These are phyloP conservation scores for Rhea pennata DNA, from an alignment of 2,113 vertebrate genomes.

Conservation along the genomic window DNA sequence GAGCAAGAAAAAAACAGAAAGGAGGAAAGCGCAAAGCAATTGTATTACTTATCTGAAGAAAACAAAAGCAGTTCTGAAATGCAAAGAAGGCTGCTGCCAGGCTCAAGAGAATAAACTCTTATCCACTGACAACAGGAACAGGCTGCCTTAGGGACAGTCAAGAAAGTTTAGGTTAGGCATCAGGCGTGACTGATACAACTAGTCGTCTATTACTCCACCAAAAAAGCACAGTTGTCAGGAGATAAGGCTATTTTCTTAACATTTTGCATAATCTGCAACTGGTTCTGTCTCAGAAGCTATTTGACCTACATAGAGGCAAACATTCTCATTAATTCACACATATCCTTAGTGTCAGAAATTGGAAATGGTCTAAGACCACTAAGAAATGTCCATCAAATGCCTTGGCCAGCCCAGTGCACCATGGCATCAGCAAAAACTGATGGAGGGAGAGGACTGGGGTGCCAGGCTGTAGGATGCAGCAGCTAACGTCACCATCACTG, in stretches of 20 bases:
- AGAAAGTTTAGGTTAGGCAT: neutral
- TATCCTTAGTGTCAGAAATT: neutral
- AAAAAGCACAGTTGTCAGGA: neutral
- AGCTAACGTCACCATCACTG: neutral
- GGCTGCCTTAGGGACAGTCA: neutral
- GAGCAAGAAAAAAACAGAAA: neutral
- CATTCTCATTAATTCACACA: neutral
- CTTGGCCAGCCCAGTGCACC: neutral
- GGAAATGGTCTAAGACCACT: neutral
- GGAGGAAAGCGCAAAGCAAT: neutral
- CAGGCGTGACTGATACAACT: neutral
- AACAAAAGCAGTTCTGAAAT: neutral
- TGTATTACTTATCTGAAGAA: neutral
- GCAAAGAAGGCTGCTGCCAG: neutral
- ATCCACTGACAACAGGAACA: neutral
- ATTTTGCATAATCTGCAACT: neutral
- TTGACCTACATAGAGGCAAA: neutral
- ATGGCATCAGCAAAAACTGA: neutral
- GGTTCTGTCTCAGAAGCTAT: neutral
- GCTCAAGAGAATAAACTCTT: neutral
- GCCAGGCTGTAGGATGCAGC: neutral
- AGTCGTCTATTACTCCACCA: neutral
- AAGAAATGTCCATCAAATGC: neutral
- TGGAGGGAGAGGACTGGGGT: fast-evolving
- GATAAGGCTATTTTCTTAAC: neutral